These are phyloP conservation scores for Diachasmimorpha longicaudata DNA, from an alignment of 1,140 invertebrate species.

Conservation along the genomic window DNA sequence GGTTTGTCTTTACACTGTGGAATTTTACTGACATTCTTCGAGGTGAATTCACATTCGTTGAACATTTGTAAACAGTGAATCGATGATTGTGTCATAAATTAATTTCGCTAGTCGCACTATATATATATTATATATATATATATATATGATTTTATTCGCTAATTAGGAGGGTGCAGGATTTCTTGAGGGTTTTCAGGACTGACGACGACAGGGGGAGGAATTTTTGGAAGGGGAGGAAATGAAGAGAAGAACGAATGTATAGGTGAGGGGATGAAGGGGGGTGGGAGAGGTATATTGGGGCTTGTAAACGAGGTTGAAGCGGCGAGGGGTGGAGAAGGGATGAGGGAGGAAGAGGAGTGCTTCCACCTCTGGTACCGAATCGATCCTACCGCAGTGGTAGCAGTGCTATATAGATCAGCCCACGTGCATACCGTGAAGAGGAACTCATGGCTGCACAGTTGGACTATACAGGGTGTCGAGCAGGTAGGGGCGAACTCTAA, in stretches of 20 bases:
- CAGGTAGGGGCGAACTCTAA: too few species aligned
- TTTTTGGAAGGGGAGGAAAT: not conserved
- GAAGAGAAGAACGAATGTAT: slow-evolving; percentile 20
- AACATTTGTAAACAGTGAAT: not conserved
- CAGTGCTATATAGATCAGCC: slow-evolving; percentile 34
- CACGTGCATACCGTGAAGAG: slow-evolving; percentile 56
- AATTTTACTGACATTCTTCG: not conserved
- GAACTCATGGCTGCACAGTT: not conserved
- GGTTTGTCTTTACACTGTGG: not conserved
- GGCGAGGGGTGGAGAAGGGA: slow-evolving; percentile 12
- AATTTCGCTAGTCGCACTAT: too few species aligned
- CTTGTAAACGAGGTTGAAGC: slow-evolving; percentile 51
- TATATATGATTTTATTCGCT: not conserved
- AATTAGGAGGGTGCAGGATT: not conserved
- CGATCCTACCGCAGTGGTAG: slow-evolving; percentile 56
- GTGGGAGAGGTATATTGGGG: slow-evolving; percentile 53
- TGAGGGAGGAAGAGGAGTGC: not conserved
- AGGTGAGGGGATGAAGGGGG: not conserved
- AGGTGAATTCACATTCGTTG: not conserved
- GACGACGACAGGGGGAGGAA: not conserved
- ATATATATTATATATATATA: too few species aligned
- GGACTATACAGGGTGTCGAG: too few species aligned
- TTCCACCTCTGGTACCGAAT: slow-evolving; percentile 48
- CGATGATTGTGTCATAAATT: not conserved
- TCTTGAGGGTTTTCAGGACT: not conserved